phyloP scores from a whole-genome alignment of 2,113 vertebrate species.

The Dendropsophus ebraccatus region DNA sequence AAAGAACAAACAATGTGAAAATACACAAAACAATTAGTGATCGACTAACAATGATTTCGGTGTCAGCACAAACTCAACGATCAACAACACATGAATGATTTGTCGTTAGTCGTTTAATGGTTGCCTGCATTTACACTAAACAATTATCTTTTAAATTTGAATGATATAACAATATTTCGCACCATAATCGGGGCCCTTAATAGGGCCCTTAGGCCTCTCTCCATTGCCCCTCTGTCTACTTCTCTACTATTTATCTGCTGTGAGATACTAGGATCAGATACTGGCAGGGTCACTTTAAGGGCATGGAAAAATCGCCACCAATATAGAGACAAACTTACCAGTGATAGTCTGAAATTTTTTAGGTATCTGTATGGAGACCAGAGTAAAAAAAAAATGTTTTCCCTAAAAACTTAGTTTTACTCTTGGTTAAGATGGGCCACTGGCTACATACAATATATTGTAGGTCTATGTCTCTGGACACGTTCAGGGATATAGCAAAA shows the following conservation, averaged over 20 bases:
- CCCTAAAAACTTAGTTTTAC: not conserved
- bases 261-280: not conserved
- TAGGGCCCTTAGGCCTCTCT: not conserved
- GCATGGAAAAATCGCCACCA: not conserved
- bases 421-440: not conserved
- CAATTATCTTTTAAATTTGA: too few species aligned
- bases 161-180: too few species aligned
- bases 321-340: not conserved
- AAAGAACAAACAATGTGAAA: too few species aligned
- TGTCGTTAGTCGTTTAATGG: too few species aligned
- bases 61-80: too few species aligned
- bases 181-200: too few species aligned
- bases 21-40: too few species aligned
- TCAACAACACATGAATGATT: too few species aligned
- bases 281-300: not conserved
- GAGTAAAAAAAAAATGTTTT: not conserved
- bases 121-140: too few species aligned
- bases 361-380: not conserved
- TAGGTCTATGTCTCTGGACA: not conserved
- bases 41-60: too few species aligned
- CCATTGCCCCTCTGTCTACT: not conserved
- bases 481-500: not conserved
- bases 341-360: not conserved
- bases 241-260: too few species aligned
- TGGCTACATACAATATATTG: not conserved